Base-by-base conservation (phyloP, 2,888 invertebrate species). In the Zhuqinia jingwanae region DNA sequence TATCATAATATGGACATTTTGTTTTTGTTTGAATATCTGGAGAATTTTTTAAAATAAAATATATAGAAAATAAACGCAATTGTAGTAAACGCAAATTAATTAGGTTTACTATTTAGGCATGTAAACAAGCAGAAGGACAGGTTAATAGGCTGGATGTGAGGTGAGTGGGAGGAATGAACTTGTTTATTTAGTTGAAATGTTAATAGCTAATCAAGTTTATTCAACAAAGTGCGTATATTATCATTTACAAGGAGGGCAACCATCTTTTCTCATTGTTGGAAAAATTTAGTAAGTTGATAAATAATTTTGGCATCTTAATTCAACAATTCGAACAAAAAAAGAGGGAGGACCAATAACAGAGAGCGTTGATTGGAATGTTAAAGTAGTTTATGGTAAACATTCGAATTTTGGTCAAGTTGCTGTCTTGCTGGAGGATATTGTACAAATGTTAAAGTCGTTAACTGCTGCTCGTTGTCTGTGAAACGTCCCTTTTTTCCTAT, bases 371-470 rank as follows among this genome's bases (percentile, higher is more conserved):
- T 56, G 56, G 13, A 20, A n/a, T 11, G 13, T 60, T 60, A 25
- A n/a, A n/a, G n/a, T n/a, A n/a, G n/a, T n/a, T 45, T 42, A 11
- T 47, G 45, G n/a, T n/a, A n/a, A n/a, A n/a, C 8, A n/a, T 8
- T 50, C 15, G 36, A 15, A 30, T 65, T 80, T 45, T n/a, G 47
- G 60, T 11, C n/a, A 60, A 45, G 77, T 25, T 63, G 78, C 63
- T 78, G 78, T 78, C 30, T 60, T 17, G 78, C 78, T 78, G 78
- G 78, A 63, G 78, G 78, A 63, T 22, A 77, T n/a, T 13, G 20
- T 20, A 22, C 45, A 25, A 73, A 3, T 17, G 25, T 27, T 17
- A 76, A 53, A 76, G 22, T 15, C 36, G 68, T 50, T 68, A 17
- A 50, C 47, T 25, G 36, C 25, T n/a, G 22, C 22, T 8, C 42